Evolutionary conservation across 2,888 invertebrate genomes (phyloP).

Genomic region (Aporophyla nigra): DNA sequence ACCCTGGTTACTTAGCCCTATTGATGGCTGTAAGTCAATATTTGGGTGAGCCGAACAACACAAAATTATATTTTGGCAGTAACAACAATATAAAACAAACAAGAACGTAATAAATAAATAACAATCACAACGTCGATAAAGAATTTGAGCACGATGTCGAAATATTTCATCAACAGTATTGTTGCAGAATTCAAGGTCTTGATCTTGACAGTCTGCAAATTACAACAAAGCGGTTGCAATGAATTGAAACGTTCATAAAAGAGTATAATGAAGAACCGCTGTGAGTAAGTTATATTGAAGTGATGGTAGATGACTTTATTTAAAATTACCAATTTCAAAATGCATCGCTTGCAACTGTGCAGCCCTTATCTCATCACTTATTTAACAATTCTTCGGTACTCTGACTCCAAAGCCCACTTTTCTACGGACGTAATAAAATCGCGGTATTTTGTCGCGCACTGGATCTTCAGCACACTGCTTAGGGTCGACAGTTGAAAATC

Average conservation of each 20-base stretch:
- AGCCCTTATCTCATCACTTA: neutral
- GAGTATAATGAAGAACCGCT: constrained; percentile 14
- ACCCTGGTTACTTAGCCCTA: too few species aligned
- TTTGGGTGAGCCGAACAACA: neutral
- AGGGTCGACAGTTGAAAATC: too few species aligned
- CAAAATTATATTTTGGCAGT: neutral
- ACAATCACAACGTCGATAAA: constrained; percentile 33
- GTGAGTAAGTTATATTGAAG: neutral
- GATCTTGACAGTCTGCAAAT: constrained; percentile 54
- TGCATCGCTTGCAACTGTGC: neutral
- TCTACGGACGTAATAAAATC: too few species aligned
- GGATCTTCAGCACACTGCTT: too few species aligned
- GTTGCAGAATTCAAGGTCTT: constrained; percentile 60
- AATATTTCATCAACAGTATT: constrained; percentile 49
- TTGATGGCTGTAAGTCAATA: too few species aligned
- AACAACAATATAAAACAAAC: constrained; percentile 10
- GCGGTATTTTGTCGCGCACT: too few species aligned
- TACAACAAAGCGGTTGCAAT: constrained; percentile 42
- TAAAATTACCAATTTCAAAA: neutral
- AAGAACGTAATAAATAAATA: constrained; percentile 19
- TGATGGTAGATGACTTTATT: constrained; percentile 1
- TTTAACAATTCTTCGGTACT: too few species aligned
- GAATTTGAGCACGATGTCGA: constrained; percentile 52
- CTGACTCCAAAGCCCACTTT: too few species aligned
- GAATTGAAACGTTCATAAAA: constrained; percentile 29